Percentiles rank a stretch among this genome's conserved stretches.
Conservation (phyloP, 2,113 vertebrate genomes). For the Otus sunia region DNA sequence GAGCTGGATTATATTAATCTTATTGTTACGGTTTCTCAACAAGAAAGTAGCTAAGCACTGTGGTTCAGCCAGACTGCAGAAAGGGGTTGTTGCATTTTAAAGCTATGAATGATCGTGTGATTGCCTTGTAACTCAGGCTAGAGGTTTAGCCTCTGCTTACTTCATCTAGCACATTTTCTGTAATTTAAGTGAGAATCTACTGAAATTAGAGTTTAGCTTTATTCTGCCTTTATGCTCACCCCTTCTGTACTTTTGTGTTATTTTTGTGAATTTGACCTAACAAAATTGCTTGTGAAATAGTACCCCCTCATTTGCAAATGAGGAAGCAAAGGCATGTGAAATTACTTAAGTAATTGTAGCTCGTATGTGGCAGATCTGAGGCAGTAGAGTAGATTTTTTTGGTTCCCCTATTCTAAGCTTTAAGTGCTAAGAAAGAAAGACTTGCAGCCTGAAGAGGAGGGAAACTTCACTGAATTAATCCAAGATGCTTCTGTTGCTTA, state of each 20-base stretch:
- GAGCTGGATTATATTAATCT: slow-evolving; percentile 20
- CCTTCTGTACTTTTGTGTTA: background rate
- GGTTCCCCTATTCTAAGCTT: background rate
- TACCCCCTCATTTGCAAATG: background rate
- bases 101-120: background rate
- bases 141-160: background rate
- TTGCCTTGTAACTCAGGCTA: background rate
- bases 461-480: background rate
- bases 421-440: background rate
- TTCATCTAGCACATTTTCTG: background rate
- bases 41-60: background rate
- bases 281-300: background rate
- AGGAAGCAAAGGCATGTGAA: background rate
- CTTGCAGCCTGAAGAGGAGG: background rate
- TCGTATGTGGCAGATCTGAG: background rate
- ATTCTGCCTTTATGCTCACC: background rate
- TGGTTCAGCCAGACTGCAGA: background rate
- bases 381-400: background rate
- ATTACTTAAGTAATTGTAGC: background rate
- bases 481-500: background rate
- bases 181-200: background rate
- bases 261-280: background rate
- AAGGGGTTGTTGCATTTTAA: background rate
- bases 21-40: background rate
- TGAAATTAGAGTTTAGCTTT: background rate